phyloP scores from a whole-genome alignment of 2,113 vertebrate species.

The Psettodes erumei region DNA sequence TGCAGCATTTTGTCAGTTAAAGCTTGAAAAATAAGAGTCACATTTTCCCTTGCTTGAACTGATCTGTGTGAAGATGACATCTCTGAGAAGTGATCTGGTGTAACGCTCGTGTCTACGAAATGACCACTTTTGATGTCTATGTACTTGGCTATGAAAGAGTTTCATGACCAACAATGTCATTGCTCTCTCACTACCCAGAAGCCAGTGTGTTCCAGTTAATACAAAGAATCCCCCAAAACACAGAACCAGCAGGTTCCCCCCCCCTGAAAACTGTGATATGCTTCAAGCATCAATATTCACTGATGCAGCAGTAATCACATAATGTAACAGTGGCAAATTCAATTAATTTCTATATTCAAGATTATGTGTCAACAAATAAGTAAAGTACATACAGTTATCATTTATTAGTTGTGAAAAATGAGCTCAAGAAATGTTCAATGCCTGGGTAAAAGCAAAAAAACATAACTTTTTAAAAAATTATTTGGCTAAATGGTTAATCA shows the following conservation, averaged over 20 bases:
- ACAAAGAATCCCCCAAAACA: background rate
- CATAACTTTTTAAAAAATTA: background rate
- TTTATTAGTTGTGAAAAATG: constrained; percentile 13
- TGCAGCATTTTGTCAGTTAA: background rate
- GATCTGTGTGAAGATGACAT: background rate
- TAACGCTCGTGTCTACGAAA: background rate
- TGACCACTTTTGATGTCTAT: background rate
- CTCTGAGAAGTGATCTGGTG: background rate
- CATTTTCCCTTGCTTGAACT: background rate
- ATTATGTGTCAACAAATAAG: background rate
- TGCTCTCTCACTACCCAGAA: constrained; percentile 3
- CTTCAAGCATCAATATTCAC: constrained; percentile 48
- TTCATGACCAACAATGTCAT: background rate
- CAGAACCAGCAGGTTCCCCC: background rate
- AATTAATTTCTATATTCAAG: constrained; percentile 12
- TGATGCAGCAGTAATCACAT: constrained; percentile 1
- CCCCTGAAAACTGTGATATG: constrained; percentile 12
- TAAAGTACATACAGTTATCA: background rate
- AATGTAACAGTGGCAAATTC: background rate
- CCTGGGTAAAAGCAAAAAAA: background rate
- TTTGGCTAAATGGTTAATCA: constrained; percentile 31
- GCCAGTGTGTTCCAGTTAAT: background rate
- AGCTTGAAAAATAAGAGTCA: background rate
- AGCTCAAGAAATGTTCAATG: background rate
- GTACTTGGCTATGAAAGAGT: background rate